Evolutionary conservation across 2,888 invertebrate genomes (phyloP).

Genomic region (Leptopilina myrica): DNA sequence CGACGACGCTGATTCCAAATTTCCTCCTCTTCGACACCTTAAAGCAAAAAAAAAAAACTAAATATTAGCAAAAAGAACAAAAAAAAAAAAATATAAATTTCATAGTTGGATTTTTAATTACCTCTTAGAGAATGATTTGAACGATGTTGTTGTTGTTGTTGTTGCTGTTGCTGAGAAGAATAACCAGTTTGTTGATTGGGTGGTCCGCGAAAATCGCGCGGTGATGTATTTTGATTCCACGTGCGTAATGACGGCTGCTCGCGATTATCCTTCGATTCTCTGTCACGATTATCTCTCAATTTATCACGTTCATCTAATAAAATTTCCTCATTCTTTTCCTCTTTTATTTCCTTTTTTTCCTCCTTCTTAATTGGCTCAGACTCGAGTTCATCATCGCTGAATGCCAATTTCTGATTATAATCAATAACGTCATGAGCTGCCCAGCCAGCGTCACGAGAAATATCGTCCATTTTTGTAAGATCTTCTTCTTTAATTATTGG

Average conservation of each 20-base stretch:
- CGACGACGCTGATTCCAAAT: slow-evolving; percentile 85
- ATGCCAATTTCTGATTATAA: slow-evolving; percentile 95
- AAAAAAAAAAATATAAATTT: neutral
- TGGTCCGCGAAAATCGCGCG: slow-evolving; percentile 70
- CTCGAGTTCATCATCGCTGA: slow-evolving; percentile 92
- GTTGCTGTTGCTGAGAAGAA: slow-evolving; percentile 49
- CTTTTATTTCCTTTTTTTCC: slow-evolving; percentile 65
- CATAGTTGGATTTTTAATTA: slow-evolving; percentile 43
- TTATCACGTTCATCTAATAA: slow-evolving; percentile 68
- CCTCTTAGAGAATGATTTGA: slow-evolving; percentile 72
- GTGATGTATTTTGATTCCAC: slow-evolving; percentile 64
- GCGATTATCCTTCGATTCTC: slow-evolving; percentile 42
- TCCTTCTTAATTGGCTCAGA: slow-evolving; percentile 69
- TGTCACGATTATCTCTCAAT: slow-evolving; percentile 63
- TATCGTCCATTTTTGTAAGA: slow-evolving; percentile 93
- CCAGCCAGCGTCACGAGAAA: slow-evolving; percentile 94
- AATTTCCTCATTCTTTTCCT: slow-evolving; percentile 63
- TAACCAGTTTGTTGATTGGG: slow-evolving; percentile 63
- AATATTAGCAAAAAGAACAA: too few species aligned
- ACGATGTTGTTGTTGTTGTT: slow-evolving; percentile 74
- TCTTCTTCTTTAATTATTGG: slow-evolving; percentile 97
- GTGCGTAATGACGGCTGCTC: slow-evolving; percentile 60
- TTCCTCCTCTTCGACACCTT: slow-evolving; percentile 81
- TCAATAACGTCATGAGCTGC: slow-evolving; percentile 95
- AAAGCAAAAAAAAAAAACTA: neutral